These are phyloP conservation scores for Lasioglossum morio DNA, from an alignment of 2,888 invertebrate genomes.

Conservation along the genomic window DNA sequence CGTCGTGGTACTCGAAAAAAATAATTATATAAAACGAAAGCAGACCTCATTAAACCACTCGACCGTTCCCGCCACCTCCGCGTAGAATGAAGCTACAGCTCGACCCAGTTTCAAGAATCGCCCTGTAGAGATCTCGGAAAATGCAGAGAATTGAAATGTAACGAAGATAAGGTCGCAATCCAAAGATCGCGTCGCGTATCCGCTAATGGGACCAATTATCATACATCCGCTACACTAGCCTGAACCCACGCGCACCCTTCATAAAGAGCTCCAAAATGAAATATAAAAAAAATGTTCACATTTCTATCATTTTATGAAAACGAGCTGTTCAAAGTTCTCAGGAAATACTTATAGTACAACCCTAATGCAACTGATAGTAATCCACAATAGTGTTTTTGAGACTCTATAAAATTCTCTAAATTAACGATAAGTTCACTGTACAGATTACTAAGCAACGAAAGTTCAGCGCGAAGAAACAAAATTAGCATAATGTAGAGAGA, in stretches of 20 bases:
- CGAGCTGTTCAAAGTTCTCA: neutral
- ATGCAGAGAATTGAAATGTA: neutral
- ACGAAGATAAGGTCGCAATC: constrained; percentile 3
- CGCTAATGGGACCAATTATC: neutral
- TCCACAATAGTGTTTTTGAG: neutral
- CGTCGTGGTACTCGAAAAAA: neutral
- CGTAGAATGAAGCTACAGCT: neutral
- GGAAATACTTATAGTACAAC: neutral
- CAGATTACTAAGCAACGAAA: neutral
- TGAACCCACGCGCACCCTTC: neutral
- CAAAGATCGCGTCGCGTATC: neutral
- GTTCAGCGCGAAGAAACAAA: neutral
- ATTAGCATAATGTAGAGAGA: neutral
- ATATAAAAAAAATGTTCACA: no score
- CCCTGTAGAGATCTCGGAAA: neutral
- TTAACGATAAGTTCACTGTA: neutral
- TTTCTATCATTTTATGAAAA: no score
- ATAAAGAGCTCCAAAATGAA: neutral
- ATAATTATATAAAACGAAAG: constrained; percentile 2
- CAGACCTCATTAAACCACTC: constrained; percentile 18
- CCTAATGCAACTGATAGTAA: no score
- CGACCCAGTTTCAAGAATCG: constrained; percentile 10
- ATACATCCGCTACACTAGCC: neutral
- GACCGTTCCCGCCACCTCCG: neutral
- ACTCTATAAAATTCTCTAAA: neutral